Evolutionary conservation across 2,113 vertebrate species (phyloP), one percentile per base, ranked within the genome.

Genomic region (Bubo blakistoni): DNA sequence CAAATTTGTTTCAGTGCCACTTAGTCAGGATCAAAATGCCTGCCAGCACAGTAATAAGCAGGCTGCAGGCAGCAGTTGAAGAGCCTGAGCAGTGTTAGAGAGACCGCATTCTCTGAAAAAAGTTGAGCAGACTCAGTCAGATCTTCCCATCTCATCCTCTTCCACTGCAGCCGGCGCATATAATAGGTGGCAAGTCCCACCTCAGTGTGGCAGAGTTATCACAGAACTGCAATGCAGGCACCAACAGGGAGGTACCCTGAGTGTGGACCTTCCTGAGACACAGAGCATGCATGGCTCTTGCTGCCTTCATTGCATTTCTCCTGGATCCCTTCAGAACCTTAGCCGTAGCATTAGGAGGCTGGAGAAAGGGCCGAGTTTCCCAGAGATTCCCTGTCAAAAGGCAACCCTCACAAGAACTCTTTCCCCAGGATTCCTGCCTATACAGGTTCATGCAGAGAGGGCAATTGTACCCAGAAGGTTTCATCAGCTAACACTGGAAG

Each of bases 171-270:
- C 26, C 4, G 2, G 29, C 32, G 13, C 30, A 11, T 21, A 21
- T 0, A 10, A 72, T 46, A 86, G n/a, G n/a, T 44, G 25, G 14
- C 21, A 88, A 67, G 44, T 42, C 32, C 11, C 62, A 49, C 24
- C 24, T 63, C 47, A 61, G n/a, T 10, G 7, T 36, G 27, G 25
- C 22, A 10, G 62, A 38, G 24, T n/a, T 32, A 19, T 27, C 14
- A 13, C 32, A 90, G 38, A 91, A 13, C 18, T 58, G 44, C 63
- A 81, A 12, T 32, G 34, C 36, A 74, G 76, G 29, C 27, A 47
- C 26, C 0, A 0, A 7, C 17, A 42, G 9, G 36, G 36, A 71
- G 22, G 32, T 7, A 36, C 6, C 10, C 4, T 24, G 40, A n/a
- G 15, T 1, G 2, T 18, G 17, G 29, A 42, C 29, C 46, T 77